Conservation (phyloP, 2,797 vertebrate genomes). For the Pangasius mekongensis region DNA sequence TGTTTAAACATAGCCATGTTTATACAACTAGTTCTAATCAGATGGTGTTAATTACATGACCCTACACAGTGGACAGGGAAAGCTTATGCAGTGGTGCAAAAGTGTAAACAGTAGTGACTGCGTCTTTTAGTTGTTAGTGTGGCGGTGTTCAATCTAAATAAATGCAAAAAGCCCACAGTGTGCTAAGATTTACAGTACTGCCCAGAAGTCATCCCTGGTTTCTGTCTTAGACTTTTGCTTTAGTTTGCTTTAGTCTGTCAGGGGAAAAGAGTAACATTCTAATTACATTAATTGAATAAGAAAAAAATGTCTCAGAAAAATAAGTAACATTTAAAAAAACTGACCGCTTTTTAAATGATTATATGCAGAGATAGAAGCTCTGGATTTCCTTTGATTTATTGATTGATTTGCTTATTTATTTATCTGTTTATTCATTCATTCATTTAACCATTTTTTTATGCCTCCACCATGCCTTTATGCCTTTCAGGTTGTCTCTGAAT, state of each 20-base stretch:
- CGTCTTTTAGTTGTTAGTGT: not conserved
- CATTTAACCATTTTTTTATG: not conserved
- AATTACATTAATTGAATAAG: not conserved
- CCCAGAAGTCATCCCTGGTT: not conserved
- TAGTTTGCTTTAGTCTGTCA: not conserved
- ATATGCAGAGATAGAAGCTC: not conserved
- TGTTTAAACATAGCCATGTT: not conserved
- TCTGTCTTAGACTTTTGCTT: not conserved
- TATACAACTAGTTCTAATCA: not conserved
- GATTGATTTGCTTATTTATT: not conserved
- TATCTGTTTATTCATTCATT: not conserved
- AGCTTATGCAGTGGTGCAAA: not conserved
- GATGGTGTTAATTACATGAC: not conserved
- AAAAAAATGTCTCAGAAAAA: not conserved
- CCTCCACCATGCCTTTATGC: not conserved
- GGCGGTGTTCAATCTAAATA: too few relatives aligned
- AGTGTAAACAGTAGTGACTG: not conserved
- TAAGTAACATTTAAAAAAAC: not conserved
- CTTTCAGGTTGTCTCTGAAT: not conserved
- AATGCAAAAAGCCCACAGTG: not conserved
- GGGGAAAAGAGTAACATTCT: not conserved
- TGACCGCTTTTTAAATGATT: not conserved
- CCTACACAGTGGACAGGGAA: not conserved
- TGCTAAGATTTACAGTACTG: not conserved
- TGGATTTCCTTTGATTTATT: not conserved